Evolutionary conservation across 2,888 invertebrate genomes (phyloP).

Genomic region (Drosophila colorata): DNA sequence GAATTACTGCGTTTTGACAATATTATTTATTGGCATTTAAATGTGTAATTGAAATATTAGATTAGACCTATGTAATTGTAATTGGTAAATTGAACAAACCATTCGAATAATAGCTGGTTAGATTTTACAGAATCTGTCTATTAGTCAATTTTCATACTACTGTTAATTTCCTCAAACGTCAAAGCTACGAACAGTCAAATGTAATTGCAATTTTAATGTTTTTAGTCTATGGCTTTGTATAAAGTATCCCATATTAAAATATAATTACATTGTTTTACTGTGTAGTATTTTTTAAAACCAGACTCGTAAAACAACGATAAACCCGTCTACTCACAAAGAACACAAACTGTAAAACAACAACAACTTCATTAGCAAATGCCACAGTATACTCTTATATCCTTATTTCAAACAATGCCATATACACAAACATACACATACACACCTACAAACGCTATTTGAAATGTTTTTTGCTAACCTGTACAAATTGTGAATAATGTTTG

Average conservation of each 20-base stretch:
- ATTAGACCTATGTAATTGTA: too few relatives aligned
- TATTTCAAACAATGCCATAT: slow-evolving; percentile 1
- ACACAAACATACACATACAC: not conserved
- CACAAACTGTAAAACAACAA: not conserved
- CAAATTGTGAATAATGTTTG: slow-evolving; percentile 41
- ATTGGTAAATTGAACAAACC: too few relatives aligned
- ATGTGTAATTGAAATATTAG: too few relatives aligned
- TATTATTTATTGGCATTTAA: too few relatives aligned
- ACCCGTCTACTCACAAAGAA: slow-evolving; percentile 7
- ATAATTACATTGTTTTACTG: slow-evolving; percentile 2
- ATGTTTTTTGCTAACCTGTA: slow-evolving; percentile 31
- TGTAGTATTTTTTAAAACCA: slow-evolving; percentile 9
- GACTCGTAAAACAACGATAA: slow-evolving; percentile 12
- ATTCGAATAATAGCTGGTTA: too few relatives aligned
- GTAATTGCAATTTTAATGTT: slow-evolving; percentile 6
- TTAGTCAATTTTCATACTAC: not conserved
- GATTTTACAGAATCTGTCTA: not conserved
- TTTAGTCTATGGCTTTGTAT: not conserved
- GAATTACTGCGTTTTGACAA: too few relatives aligned
- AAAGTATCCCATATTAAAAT: not conserved
- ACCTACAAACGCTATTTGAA: not conserved
- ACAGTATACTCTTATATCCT: slow-evolving; percentile 5
- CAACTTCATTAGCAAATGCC: slow-evolving; percentile 3
- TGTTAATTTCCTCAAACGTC: not conserved
- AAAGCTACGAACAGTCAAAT: not conserved